phyloP scores from a whole-genome alignment of 2,888 invertebrate genomes.

The Acleris cristana region DNA sequence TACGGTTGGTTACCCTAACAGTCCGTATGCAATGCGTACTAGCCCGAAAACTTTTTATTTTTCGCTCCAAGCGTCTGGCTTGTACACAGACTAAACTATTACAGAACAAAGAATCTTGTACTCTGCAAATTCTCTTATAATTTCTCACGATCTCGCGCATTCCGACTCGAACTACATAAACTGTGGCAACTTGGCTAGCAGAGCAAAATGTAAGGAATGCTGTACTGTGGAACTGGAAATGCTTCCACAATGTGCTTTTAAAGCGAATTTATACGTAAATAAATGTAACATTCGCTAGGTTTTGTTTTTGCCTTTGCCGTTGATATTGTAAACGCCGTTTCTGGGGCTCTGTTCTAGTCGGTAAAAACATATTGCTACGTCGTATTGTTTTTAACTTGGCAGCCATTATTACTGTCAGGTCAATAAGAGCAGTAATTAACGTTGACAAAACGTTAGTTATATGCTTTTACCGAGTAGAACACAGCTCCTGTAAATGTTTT shows the following conservation, averaged over 20 bases:
- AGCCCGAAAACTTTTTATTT: too few relatives aligned
- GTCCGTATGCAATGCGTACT: too few relatives aligned
- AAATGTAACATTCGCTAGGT: slow-evolving; percentile 17
- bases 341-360: background rate
- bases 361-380: background rate
- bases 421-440: too few relatives aligned
- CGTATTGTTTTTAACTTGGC: too few relatives aligned
- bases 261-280: slow-evolving; percentile 21
- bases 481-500: too few relatives aligned
- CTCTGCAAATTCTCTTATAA: slow-evolving; percentile 11
- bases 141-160: slow-evolving; percentile 24
- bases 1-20: too few relatives aligned
- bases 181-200: slow-evolving; percentile 14
- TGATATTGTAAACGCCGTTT: background rate
- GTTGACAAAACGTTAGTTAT: too few relatives aligned
- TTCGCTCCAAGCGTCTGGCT: background rate
- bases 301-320: slow-evolving; percentile 20
- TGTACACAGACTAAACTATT: slow-evolving; percentile 49
- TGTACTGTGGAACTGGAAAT: slow-evolving; percentile 19
- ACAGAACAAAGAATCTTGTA: slow-evolving; percentile 41
- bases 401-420: too few relatives aligned
- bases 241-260: slow-evolving; percentile 31
- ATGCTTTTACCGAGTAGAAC: too few relatives aligned
- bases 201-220: slow-evolving; percentile 32
- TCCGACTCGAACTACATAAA: slow-evolving; percentile 19